Evolutionary conservation across 1,140 invertebrate genomes (phyloP), one percentile per base, ranked within the genome.

Genomic region (Platyura marginata): DNA sequence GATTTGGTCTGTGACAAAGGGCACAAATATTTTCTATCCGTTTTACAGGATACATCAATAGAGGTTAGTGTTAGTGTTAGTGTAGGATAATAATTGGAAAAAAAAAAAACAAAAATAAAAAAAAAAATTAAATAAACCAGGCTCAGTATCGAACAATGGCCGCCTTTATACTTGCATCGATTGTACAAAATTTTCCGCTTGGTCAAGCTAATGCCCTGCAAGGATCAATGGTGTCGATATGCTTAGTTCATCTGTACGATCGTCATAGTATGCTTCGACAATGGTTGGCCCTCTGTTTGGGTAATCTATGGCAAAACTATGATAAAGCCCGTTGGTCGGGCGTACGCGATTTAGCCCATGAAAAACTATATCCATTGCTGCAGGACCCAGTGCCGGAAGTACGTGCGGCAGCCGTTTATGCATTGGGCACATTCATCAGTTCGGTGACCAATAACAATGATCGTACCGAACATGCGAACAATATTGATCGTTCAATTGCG

Each of bases 321-420:
- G 87, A 93, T 54, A 79, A 81, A 55, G 92, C 93, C 18, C 72
- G 90, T 44, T 96, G 93, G 92, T 89, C 85, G 39, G 93, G 90
- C 9, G 92, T 91, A 11, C 68, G 94, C n/a, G 90, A 96, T 57
- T 78, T 80, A 46, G 92, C 93, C 6, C 90, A 95, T 64, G 93
- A 97, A 61, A 95, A 96, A 66, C 69, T 96, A 2, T 86, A 79
- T 51, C 71, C 64, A 23, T 66, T 94, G 38, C 64, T 95, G 8
- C 65, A 71, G 42, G 87, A 94, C 67, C 66, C 75, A 22, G 75
- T 79, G 29, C 84, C 91, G 20, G 89, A 95, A 70, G 87, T 95
- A 20, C 68, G 92, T 42, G 86, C 89, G 16, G 81, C 89, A 8
- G 79, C 83, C 36, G 87, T 94, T 9, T 95, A 80, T 67, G 90